Evolutionary conservation across 2,888 invertebrate species (phyloP).

Genomic region (Drosophila maculinotata): DNA sequence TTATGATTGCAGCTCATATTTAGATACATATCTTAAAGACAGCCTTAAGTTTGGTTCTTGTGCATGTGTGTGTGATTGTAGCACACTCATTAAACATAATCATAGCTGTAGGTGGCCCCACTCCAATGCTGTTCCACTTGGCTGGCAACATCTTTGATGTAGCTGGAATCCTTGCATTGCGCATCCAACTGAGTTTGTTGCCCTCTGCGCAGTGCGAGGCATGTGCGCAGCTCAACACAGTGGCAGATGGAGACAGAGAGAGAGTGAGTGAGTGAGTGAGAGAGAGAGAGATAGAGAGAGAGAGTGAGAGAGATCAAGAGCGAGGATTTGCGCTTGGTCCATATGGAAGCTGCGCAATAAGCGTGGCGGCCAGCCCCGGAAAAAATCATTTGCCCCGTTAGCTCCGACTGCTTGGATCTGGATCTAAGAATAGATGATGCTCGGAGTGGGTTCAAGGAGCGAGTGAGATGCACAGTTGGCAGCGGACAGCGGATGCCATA

Average conservation of each 20-base stretch:
- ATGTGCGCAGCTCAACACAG: slow-evolving; percentile 55
- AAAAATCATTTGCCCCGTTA: slow-evolving; percentile 18
- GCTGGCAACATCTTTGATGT: slow-evolving; percentile 28
- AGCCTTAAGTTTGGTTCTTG: too few relatives aligned
- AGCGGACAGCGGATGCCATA: slow-evolving; percentile 61
- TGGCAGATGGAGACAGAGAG: background rate
- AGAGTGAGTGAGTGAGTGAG: background rate
- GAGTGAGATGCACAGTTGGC: slow-evolving; percentile 31
- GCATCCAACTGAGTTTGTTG: slow-evolving; percentile 53
- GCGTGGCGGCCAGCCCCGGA: slow-evolving; percentile 60
- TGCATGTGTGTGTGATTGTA: too few relatives aligned
- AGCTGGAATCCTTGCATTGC: slow-evolving; percentile 37
- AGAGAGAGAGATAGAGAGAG: slow-evolving; percentile 1
- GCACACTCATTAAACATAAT: too few relatives aligned
- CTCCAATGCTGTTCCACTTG: slow-evolving; percentile 33
- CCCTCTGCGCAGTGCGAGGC: slow-evolving; percentile 40
- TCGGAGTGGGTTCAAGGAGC: background rate
- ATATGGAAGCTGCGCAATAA: slow-evolving; percentile 74
- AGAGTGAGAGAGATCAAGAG: background rate
- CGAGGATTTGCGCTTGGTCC: slow-evolving; percentile 34
- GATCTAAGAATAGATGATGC: slow-evolving; percentile 59
- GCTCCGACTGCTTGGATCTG: slow-evolving; percentile 33
- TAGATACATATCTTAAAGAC: too few relatives aligned
- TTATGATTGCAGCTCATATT: too few relatives aligned
- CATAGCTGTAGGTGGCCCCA: slow-evolving; percentile 1